Base-by-base conservation (phyloP, 2,113 vertebrate genomes). In the Diglossa brunneiventris region DNA sequence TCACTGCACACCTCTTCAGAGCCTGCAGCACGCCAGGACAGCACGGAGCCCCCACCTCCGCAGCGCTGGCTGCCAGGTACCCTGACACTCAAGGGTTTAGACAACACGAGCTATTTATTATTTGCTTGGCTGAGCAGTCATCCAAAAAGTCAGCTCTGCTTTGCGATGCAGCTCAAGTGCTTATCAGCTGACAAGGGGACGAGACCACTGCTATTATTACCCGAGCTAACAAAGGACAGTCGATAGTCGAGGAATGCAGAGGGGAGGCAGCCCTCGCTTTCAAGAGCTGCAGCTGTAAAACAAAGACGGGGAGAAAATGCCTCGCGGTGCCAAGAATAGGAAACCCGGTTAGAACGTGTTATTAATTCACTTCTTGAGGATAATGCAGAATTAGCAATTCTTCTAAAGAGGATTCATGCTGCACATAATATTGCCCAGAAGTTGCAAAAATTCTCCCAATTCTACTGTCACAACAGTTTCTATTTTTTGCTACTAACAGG, bases 121-220 rank as follows among this genome's bases (percentile, higher is more conserved):
- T 93, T 86, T 81, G 72, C 92, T 80, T 52, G 88, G 79, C 21
- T 63, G 76, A 96, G 73, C 89, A 90, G 72, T 27, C 83, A 67
- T 47, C 86, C 59, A 35, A 61, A 73, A 83, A 81, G 72, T 53
- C 75, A 35, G 67, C 63, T 46, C 37, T 50, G 75, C 85, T 95
- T 49, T 35, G 77, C 72, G 33, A 42, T 30, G 92, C 75, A 53
- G 58, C 86, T 90, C 64, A 9, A 88, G 75, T 4, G 78, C 79
- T 95, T 83, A 74, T 92, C 79, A 92, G 33, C 61, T 0, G 5
- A 73, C 77, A 61, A 64, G 89, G 89, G 66, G 70, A 78, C 62
- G 67, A 55, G 81, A 63, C 27, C 64, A 4, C 26, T 30, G 92
- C 90, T 96, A 41, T 94, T 75, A 81, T 90, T 78, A 55, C 64